Base-by-base conservation (phyloP, 2,888 invertebrate species). In the Platerodrilus igneus region DNA sequence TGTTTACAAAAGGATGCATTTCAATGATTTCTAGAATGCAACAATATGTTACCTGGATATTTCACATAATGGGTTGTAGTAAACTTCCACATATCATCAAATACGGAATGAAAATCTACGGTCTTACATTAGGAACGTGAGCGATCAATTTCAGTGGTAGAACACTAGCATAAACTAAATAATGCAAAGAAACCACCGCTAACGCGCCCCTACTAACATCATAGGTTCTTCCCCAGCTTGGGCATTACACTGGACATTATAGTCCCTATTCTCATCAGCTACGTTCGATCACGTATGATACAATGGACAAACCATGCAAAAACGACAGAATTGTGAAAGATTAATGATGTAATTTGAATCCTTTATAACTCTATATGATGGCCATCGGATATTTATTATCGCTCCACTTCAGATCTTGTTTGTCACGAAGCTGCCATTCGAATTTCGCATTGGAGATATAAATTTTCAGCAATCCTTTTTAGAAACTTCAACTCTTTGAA, bases 281-380 rank as follows among this genome's bases (percentile, higher is more conserved):
- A 26, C 36, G 45, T 35, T 37, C 56, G 57, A 63, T 65, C 65
- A 64, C 64, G 65, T 64, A 61, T 56, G 50, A 54, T 53, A 65
- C 64, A 62, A 63, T 61, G 64, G 62, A 64, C 63, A 62, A 62
- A 48, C 59, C 59, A 63, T 63, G 64, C 62, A 64, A 65, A 66
- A 64, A 55, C 56, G 53, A 52, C 55, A 55, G 52, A 57, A 60
- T 55, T 51, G 56, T 63, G 51, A 64, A 65, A 66, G 65, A 67
- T 65, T 64, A 64, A 67, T 65, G 57, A 59, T 57, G 55, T 62
- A 57, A 62, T 64, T 64, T 67, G 61, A 66, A 66, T 65, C 62
- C 63, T 67, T 66, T 60, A 67, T 51, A 45, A 43, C 37, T 29
- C 18, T 30, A 23, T n/a, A n/a, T n/a, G 33, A 37, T 37, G 29